Evolutionary conservation across 2,888 invertebrate species (phyloP), one percentile per base, ranked within the genome.

Genomic region (Charanyca ferruginea): DNA sequence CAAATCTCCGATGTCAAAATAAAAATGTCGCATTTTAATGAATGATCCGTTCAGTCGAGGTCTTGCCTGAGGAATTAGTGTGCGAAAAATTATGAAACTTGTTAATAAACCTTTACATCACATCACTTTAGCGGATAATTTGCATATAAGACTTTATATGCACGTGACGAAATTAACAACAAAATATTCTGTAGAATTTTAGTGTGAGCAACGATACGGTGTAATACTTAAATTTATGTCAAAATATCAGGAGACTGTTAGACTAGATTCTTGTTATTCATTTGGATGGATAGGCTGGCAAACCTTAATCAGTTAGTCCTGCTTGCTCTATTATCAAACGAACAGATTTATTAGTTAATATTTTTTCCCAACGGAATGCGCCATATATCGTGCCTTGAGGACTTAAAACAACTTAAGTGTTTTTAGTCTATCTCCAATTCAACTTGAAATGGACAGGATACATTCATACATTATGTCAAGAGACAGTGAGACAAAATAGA

Each of bases 41-140:
- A 73, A 73, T 58, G 54, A 73, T 13, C 20, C 32, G 23, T 16
- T 11, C 32, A 20, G 20, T 38, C 68, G 74, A 73, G 68, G 62
- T 63, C 63, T 69, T n/a, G 16, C 28, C 28, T 42, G 35, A 35
- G 0, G 53, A 35, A 66, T 73, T 47, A 66, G 66, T 57, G 66
- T 57, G 60, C 60, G 47, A 58, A 59, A 47, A 59, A 38, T 73
- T 66, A 66, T 66, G 73, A 72, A 73, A 72, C 20, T 32, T 32
- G 48, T 60, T 48, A 44, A 48, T 60, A 57, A 57, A 62, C 42
- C 22, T 62, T 67, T 73, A 62, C 67, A 47, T 62, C 73, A n/a
- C n/a, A 73, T 38, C 57, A 62, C 4, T 61, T 66, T 49, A 49
- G 41, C 45, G 7, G n/a, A 44, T 38, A 59, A 68, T 73, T 74